Evolutionary conservation across 2,797 vertebrate genomes (phyloP), one percentile per base, ranked within the genome.

Genomic region (Megalops cyprinoides): DNA sequence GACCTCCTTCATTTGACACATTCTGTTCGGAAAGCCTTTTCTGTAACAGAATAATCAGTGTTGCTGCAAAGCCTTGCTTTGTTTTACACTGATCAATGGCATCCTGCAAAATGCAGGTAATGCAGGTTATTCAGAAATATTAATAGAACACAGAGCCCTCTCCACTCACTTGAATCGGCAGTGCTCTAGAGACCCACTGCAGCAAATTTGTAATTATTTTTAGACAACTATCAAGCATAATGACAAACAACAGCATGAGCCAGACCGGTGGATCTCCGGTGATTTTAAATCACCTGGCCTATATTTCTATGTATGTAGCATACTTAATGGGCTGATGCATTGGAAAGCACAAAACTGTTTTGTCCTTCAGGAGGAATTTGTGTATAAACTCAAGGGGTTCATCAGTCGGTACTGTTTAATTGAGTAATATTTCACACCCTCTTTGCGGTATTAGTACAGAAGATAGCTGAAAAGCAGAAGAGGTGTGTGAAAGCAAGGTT

Each of bases 141-240:
- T 71, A 71, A 71, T 44, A 71, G 67, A 71, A 42, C 18, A 14
- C 44, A 7, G 37, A 23, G 67, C 67, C 23, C 37, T 15, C 8
- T 9, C 67, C 39, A 23, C 67, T 71, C 67, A 12, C 6, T 23
- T 23, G 67, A 23, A 44, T 3, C 39, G 3, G 7, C 67, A 44
- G 67, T n/a, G 67, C 67, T 42, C 67, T 31, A n/a, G 67, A 44
- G 67, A 71, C 67, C 37, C 20, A 44, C 67, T 71, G 67, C 67
- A 39, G 67, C 67, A 44, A 39, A 71, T 71, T n/a, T 9, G 67
- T 44, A 44, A 71, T 71, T 71, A 71, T 71, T 71, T 71, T 71
- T 71, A 71, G 67, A 71, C 67, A 44, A 39, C 37, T 44, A 71
- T 71, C 39, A 44, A n/a, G 25, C 15, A 39, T 20, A 12, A 20